phyloP scores from a whole-genome alignment of 2,888 invertebrate genomes.

The Cordilura impudica region DNA sequence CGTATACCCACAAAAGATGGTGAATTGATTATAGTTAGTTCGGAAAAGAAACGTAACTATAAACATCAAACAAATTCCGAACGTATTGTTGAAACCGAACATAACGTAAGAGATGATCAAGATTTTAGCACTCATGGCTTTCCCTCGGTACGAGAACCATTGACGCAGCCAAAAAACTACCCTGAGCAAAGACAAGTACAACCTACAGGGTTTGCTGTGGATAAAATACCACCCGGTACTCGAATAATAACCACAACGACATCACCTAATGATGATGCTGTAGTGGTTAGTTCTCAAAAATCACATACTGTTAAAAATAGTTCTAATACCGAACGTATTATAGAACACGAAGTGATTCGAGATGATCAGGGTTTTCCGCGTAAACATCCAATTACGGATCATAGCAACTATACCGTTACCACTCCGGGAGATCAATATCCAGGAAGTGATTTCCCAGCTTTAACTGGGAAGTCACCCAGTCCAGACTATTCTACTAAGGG shows the following conservation, averaged over 20 bases:
- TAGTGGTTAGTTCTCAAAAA: slow-evolving; percentile 69
- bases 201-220: slow-evolving; percentile 41
- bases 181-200: slow-evolving; percentile 30
- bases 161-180: slow-evolving; percentile 28
- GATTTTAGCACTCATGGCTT: slow-evolving; percentile 66
- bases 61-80: slow-evolving; percentile 70
- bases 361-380: slow-evolving; percentile 47
- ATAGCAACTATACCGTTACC: slow-evolving; percentile 36
- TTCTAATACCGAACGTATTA: slow-evolving; percentile 68
- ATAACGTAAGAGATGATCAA: slow-evolving; percentile 63
- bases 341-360: slow-evolving; percentile 68
- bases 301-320: slow-evolving; percentile 70
- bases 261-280: slow-evolving; percentile 62
- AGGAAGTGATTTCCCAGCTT: slow-evolving; percentile 38
- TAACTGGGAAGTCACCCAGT: slow-evolving; percentile 62
- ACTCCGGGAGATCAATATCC: slow-evolving; percentile 56
- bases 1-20: slow-evolving; percentile 61
- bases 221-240: slow-evolving; percentile 24
- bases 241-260: slow-evolving; percentile 17
- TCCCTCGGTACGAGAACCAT: slow-evolving; percentile 56
- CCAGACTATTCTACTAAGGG: slow-evolving; percentile 67
- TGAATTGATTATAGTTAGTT: slow-evolving; percentile 70
- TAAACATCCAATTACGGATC: neutral
- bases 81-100: slow-evolving; percentile 69
- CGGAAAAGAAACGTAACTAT: slow-evolving; percentile 69